Evolutionary conservation across 2,797 vertebrate genomes (phyloP), one percentile per base, ranked within the genome.

Genomic region (Halcyon smyrnensis): DNA sequence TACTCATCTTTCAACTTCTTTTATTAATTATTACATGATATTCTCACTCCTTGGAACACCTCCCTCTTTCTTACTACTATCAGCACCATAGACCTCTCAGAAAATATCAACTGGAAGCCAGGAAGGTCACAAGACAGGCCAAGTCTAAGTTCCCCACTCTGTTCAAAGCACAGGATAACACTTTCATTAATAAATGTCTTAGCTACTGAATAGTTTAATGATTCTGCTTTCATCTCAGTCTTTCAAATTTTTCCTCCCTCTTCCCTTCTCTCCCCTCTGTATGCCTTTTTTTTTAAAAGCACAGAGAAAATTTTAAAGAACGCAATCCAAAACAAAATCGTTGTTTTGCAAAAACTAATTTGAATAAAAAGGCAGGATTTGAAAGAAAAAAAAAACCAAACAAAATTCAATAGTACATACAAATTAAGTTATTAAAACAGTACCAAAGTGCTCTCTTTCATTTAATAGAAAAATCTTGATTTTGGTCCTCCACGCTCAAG

Each of bases 71-170:
- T 83, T 77, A 59, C 37, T 78, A 86, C 37, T 30, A 57, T 46
- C 36, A 88, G 30, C 41, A 91, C 18, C 3, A 1, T 12, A 83
- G 63, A 34, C 8, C 9, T 78, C 51, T 74, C 41, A 64, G 70
- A 87, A 95, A 90, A 81, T 43, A 7, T 73, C 54, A 95, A 20
- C 85, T 90, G 27, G 91, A 95, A 95, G 73, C 67, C 77, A 90
- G 82, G 88, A 97, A 96, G 74, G 34, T 34, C 45, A 93, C 48
- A 67, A 84, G 37, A 85, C 85, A 93, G 57, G 77, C 85, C 87
- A 97, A 84, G 79, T 59, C 88, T 25, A 84, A 76, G 54, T 39
- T 93, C 36, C 6, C 10, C 10, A 76, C 51, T 95, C 48, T 53
- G 21, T 41, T 73, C 45, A 91, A 54, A 92, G 41, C 18, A 87